phyloP scores from a whole-genome alignment of 2,888 invertebrate genomes.

The Lampropteryx suffumata region DNA sequence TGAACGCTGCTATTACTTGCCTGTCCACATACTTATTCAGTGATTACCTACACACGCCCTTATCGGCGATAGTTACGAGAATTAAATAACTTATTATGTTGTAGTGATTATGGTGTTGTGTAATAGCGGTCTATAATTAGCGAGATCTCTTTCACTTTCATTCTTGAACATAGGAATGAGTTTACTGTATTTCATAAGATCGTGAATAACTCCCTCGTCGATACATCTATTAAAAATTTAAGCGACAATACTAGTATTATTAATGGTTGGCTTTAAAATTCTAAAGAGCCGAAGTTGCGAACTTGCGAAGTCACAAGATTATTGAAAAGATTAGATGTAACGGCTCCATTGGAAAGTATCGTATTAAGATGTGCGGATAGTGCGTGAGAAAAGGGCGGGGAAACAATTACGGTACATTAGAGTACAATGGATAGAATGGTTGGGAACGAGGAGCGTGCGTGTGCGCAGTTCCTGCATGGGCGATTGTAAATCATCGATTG shows the following conservation, averaged over 20 bases:
- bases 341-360: slow-evolving; percentile 31
- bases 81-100: slow-evolving; percentile 16
- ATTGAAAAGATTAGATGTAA: slow-evolving; percentile 30
- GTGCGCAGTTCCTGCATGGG: slow-evolving; percentile 3
- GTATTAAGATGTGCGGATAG: slow-evolving; percentile 30
- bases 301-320: slow-evolving; percentile 3
- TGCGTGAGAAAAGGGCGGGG: slow-evolving; percentile 39
- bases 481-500: slow-evolving; percentile 4
- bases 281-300: not conserved
- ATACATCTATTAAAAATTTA: too few relatives aligned
- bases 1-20: slow-evolving; percentile 13
- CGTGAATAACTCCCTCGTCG: too few relatives aligned
- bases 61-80: slow-evolving; percentile 10
- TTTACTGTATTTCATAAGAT: too few relatives aligned
- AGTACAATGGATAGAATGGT: slow-evolving; percentile 33
- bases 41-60: slow-evolving; percentile 11
- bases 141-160: too few relatives aligned
- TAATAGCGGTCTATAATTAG: not conserved
- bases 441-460: slow-evolving; percentile 31
- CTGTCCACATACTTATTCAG: slow-evolving; percentile 11
- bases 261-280: too few relatives aligned
- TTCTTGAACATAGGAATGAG: too few relatives aligned
- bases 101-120: slow-evolving; percentile 6
- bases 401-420: slow-evolving; percentile 32
- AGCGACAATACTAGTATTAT: too few relatives aligned